Conservation (phyloP, 2,113 vertebrate species). For the Alces alces region DNA sequence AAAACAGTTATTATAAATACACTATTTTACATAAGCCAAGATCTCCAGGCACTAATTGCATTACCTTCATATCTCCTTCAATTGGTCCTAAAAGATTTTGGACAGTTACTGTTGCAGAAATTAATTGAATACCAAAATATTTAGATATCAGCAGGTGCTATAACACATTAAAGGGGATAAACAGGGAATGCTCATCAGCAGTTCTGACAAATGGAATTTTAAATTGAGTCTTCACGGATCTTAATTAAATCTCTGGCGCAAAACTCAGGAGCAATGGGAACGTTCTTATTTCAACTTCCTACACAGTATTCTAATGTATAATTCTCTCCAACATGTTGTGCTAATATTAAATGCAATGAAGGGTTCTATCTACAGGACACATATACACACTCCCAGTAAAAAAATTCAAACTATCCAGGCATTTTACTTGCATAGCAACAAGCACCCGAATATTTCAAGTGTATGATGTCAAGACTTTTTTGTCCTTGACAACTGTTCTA, state of each 20-base stretch:
- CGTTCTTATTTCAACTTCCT: not conserved
- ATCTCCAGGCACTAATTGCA: constrained; percentile 1
- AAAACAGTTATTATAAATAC: constrained; percentile 15
- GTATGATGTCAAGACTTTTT: not conserved
- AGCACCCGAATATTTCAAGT: not conserved
- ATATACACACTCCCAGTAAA: not conserved
- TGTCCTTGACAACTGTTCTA: not conserved
- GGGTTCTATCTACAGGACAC: not conserved
- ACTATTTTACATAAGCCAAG: not conserved
- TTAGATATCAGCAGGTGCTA: constrained; percentile 7
- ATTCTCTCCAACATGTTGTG: not conserved
- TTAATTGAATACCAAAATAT: constrained; percentile 25
- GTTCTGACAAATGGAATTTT: not conserved
- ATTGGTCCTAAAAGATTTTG: not conserved
- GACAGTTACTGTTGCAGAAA: not conserved
- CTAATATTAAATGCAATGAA: not conserved
- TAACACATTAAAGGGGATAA: not conserved
- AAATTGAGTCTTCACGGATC: not conserved
- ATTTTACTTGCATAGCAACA: not conserved
- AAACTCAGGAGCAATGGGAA: not conserved
- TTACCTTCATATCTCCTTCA: not conserved
- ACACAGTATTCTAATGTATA: not conserved
- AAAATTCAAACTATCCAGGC: not conserved
- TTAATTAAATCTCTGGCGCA: constrained; percentile 38
- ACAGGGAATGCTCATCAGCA: not conserved